A percentile compares a stretch with the other conserved stretches of the same genome.
Evolutionary conservation across 2,113 vertebrate species (phyloP).

Genomic region (Hemicordylus capensis): DNA sequence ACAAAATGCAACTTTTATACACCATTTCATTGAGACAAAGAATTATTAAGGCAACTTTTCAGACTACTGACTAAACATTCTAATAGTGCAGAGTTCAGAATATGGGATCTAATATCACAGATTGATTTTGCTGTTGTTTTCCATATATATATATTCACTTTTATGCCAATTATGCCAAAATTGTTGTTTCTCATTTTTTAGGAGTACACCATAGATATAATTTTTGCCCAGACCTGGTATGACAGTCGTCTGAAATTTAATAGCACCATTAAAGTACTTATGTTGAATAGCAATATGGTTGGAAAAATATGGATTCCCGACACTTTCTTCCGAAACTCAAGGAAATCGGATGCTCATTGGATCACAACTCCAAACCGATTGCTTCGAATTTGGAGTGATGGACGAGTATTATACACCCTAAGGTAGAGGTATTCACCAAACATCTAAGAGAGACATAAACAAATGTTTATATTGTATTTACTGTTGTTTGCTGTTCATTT

Average conservation of each 20-base stretch:
- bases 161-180: slow-evolving; percentile 10
- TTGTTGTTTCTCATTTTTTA: slow-evolving; percentile 70
- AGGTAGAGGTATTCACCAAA: slow-evolving; percentile 77
- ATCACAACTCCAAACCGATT: slow-evolving; percentile 98
- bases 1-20: background rate
- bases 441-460: background rate
- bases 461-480: background rate
- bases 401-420: slow-evolving; percentile 93
- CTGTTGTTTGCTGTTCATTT: background rate
- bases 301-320: slow-evolving; percentile 99
- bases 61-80: background rate
- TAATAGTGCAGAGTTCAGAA: background rate
- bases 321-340: slow-evolving; percentile 97
- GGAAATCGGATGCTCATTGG: slow-evolving; percentile 98
- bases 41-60: no score
- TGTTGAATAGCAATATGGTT: slow-evolving; percentile 98
- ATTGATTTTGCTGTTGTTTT: background rate
- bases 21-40: no score
- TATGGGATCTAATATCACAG: background rate
- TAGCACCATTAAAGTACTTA: slow-evolving; percentile 94
- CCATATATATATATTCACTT: no score
- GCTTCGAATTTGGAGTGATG: slow-evolving; percentile 93
- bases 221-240: slow-evolving; percentile 98
- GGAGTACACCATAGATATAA: slow-evolving; percentile 99
- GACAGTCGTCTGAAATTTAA: slow-evolving; percentile 97